Base-by-base conservation (phyloP, 2,113 vertebrate species). In the Dromaius novaehollandiae region DNA sequence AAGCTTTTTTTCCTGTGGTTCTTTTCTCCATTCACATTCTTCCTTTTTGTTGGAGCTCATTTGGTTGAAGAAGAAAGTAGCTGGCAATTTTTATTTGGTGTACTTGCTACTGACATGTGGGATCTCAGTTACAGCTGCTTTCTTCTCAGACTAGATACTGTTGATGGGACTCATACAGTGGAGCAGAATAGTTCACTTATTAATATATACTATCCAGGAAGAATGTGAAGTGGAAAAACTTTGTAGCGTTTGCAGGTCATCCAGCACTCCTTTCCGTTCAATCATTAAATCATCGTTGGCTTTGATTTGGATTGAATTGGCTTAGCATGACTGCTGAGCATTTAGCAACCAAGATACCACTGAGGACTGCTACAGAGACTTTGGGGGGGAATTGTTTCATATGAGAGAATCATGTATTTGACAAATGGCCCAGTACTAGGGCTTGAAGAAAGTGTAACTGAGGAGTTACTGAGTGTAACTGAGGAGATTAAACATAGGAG, bases 171-270 rank as follows among this genome's bases (percentile, higher is more conserved):
- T 89, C 60, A 25, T n/a, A 36, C 28, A 15, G 53, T 51, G 55
- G 30, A 86, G 69, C 14, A 66, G 36, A 82, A 88, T 40, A 91
- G 40, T 82, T 95, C 50, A 36, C 3, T 21, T 69, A 70, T 71
- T 93, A 78, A 87, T 76, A 11, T 74, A 48, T 58, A 64, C 8
- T 65, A 38, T 25, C 34, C 42, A 60, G 40, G 50, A 79, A 95
- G 74, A 88, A 90, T 90, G 83, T 58, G 38, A 87, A 65, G 56
- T 82, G 60, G 82, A 83, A 95, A 90, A 90, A 82, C 82, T 78
- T 50, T 63, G 36, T 74, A 46, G 58, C 32, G 9, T n/a, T 46
- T 32, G 36, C 56, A 25, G 44, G 13, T 87, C 86, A 83, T 82
- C 86, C 86, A 87, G 36, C 78, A 58, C 55, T 89, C 28, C 28